Evolutionary conservation across 2,888 invertebrate species (phyloP).

Genomic region (Mayetiola destructor): DNA sequence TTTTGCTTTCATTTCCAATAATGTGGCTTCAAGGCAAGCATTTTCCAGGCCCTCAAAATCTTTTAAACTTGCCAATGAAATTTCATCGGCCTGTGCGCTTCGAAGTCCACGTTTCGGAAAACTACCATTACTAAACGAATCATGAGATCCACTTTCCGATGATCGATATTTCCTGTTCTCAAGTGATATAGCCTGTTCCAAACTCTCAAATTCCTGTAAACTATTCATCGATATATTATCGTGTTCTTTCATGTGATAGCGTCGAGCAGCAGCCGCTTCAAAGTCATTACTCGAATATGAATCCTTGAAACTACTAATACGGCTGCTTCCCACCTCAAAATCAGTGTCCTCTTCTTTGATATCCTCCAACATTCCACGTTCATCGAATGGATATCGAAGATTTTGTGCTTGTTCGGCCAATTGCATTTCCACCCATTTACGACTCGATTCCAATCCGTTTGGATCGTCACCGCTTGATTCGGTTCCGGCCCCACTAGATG

Average conservation of each 20-base stretch:
- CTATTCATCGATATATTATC: constrained; percentile 88
- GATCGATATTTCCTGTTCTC: constrained; percentile 54
- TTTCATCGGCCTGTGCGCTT: constrained; percentile 68
- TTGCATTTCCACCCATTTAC: constrained; percentile 83
- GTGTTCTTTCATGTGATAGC: constrained; percentile 70
- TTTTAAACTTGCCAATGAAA: constrained; percentile 72
- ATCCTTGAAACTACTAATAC: constrained; percentile 64
- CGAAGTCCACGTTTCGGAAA: constrained; percentile 57
- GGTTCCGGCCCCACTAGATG: constrained; percentile 28
- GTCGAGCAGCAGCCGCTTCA: constrained; percentile 68
- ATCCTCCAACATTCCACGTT: constrained; percentile 72
- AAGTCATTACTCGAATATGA: constrained; percentile 85
- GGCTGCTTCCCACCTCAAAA: constrained; percentile 63
- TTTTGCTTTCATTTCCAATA: constrained; percentile 67
- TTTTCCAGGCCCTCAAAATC: constrained; percentile 87
- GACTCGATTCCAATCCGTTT: constrained; percentile 49
- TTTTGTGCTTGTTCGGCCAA: constrained; percentile 44
- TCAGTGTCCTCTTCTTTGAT: constrained; percentile 88
- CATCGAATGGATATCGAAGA: constrained; percentile 59
- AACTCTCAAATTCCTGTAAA: constrained; percentile 83
- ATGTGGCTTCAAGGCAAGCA: constrained; percentile 70
- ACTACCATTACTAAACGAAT: constrained; percentile 69
- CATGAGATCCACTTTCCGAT: constrained; percentile 63
- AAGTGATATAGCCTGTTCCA: constrained; percentile 70
- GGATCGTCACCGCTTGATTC: constrained; percentile 27